phyloP scores from a whole-genome alignment of 2,888 invertebrate genomes.

The Cactoblastis cactorum region DNA sequence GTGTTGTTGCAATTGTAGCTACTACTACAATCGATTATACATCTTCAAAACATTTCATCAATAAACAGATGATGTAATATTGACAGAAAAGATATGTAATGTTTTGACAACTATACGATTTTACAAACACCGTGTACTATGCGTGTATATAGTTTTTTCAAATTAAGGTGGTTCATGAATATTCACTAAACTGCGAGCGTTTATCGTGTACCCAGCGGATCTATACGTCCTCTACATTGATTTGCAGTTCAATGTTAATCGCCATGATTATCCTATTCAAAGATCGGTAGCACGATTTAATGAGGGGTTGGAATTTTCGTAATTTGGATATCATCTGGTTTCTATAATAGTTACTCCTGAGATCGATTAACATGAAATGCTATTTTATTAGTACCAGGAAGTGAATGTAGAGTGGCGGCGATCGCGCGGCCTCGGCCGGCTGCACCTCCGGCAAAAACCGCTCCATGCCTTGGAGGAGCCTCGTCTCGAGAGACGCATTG shows the following conservation, averaged over 20 bases:
- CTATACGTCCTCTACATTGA: slow-evolving; percentile 4
- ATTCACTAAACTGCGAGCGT: slow-evolving; percentile 1
- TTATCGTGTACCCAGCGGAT: background rate
- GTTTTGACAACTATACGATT: background rate
- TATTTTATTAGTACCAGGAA: slow-evolving; percentile 38
- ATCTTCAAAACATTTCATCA: background rate
- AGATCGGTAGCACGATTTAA: background rate
- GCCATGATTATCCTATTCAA: background rate
- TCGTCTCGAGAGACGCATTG: slow-evolving; percentile 42
- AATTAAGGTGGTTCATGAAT: slow-evolving; percentile 1
- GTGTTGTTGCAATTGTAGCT: background rate
- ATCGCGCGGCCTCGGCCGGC: slow-evolving; percentile 38
- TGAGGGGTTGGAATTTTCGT: background rate
- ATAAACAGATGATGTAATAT: background rate
- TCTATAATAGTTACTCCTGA: background rate
- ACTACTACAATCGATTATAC: background rate
- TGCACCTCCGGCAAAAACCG: slow-evolving; percentile 41
- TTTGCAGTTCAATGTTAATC: slow-evolving; percentile 11
- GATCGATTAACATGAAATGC: slow-evolving; percentile 8
- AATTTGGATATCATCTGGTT: background rate
- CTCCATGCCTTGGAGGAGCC: slow-evolving; percentile 22
- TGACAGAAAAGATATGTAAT: background rate
- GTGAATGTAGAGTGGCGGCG: slow-evolving; percentile 35
- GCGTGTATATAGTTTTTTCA: background rate
- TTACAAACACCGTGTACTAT: background rate